phyloP scores from a whole-genome alignment of 2,113 vertebrate genomes.

The Oxyruncus cristatus region DNA sequence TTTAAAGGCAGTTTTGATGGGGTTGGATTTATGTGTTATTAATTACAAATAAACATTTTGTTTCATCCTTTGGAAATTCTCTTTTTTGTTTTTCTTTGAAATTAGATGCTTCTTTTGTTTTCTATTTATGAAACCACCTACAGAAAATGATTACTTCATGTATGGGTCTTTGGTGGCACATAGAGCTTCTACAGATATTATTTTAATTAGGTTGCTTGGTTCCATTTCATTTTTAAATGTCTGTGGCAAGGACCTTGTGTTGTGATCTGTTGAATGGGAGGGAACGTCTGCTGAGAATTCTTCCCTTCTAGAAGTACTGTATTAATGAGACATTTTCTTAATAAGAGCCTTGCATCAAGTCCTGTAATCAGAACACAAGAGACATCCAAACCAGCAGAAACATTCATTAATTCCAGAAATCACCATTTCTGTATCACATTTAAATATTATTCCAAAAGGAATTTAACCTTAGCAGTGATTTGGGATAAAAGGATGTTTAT shows the following conservation, averaged over 20 bases:
- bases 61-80: neutral
- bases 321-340: slow-evolving; percentile 64
- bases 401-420: slow-evolving; percentile 56
- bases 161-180: neutral
- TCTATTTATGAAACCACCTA: slow-evolving; percentile 31
- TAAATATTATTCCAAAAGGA: slow-evolving; percentile 30
- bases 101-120: slow-evolving; percentile 25
- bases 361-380: slow-evolving; percentile 33
- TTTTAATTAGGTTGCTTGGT: slow-evolving; percentile 59
- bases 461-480: slow-evolving; percentile 43
- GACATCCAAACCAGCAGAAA: slow-evolving; percentile 42
- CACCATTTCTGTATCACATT: slow-evolving; percentile 50
- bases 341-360: neutral
- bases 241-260: slow-evolving; percentile 31
- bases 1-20: neutral
- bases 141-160: slow-evolving; percentile 17
- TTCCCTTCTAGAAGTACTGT: slow-evolving; percentile 17
- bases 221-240: slow-evolving; percentile 9
- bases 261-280: slow-evolving; percentile 32
- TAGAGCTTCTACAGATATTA: slow-evolving; percentile 33
- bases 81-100: neutral
- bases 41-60: neutral
- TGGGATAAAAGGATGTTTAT: neutral
- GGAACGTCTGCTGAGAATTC: slow-evolving; percentile 38
- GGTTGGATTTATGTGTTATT: neutral